Percentiles rank a stretch among this genome's conserved stretches.
phyloP scores from a whole-genome alignment of 2,888 invertebrate species.

The Stenodera caucasica region DNA sequence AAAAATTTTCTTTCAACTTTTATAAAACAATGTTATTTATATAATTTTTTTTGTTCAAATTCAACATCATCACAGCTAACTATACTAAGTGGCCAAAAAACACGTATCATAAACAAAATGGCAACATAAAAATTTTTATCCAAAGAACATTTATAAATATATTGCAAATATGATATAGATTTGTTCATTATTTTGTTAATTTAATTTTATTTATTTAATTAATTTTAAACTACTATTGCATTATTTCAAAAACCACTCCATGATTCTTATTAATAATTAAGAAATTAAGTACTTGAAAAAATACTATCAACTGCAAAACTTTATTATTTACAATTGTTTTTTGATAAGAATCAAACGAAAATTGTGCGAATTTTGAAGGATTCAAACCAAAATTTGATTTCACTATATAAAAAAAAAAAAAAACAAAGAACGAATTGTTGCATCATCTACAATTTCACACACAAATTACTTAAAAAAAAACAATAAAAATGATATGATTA shows the following conservation, averaged over 20 bases:
- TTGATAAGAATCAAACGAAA: slow-evolving; percentile 11
- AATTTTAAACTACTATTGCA: slow-evolving; percentile 31
- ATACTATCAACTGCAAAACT: slow-evolving; percentile 46
- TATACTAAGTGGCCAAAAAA: slow-evolving; percentile 47
- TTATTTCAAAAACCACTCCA: slow-evolving; percentile 7
- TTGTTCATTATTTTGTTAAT: slow-evolving; percentile 28
- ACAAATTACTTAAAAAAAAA: background rate
- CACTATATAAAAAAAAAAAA: too few species aligned
- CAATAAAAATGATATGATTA: background rate
- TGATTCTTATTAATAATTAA: background rate
- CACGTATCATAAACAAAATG: slow-evolving; percentile 45
- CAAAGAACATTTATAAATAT: slow-evolving; percentile 32
- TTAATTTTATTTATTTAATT: background rate
- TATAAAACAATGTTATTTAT: slow-evolving; percentile 26
- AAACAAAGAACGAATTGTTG: slow-evolving; percentile 11
- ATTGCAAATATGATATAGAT: slow-evolving; percentile 47
- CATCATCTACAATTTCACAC: background rate
- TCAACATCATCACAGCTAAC: slow-evolving; percentile 51
- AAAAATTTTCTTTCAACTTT: too few species aligned
- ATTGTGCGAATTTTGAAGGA: slow-evolving; percentile 42
- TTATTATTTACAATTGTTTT: slow-evolving; percentile 39
- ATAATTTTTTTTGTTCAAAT: slow-evolving; percentile 35
- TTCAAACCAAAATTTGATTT: slow-evolving; percentile 37
- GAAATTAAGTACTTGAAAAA: slow-evolving; percentile 47
- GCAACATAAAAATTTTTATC: slow-evolving; percentile 17